These are phyloP conservation scores for Dichetophora obliterata DNA, from an alignment of 2,888 invertebrate species.

Conservation along the genomic window DNA sequence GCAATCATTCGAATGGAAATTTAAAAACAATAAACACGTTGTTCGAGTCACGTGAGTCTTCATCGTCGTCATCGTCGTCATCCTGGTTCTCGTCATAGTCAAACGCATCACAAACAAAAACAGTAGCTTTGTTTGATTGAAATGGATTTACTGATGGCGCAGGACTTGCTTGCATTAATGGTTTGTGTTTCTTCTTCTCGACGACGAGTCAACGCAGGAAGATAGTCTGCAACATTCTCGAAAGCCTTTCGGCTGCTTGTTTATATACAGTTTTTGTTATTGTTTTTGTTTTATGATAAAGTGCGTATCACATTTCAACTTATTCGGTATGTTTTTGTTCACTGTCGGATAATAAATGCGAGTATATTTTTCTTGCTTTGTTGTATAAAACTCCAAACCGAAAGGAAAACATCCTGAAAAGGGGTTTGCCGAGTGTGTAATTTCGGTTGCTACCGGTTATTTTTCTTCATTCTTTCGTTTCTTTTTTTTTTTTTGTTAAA, in stretches of 20 bases:
- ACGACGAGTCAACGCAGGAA: slow-evolving; percentile 11
- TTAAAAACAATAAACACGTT: slow-evolving; percentile 41
- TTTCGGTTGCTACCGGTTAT: background rate
- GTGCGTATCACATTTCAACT: slow-evolving; percentile 18
- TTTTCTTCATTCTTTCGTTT: background rate
- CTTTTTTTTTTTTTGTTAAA: background rate
- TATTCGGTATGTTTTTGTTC: background rate
- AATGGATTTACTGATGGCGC: slow-evolving; percentile 2
- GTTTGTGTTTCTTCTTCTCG: background rate
- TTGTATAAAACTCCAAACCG: background rate
- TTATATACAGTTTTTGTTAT: background rate
- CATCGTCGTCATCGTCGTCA: background rate
- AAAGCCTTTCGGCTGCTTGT: too few relatives aligned
- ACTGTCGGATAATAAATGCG: background rate
- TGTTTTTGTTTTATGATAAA: background rate
- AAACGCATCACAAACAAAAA: background rate
- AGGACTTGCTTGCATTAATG: background rate
- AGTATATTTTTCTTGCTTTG: background rate
- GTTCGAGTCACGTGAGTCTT: slow-evolving; percentile 24
- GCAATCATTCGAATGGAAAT: slow-evolving; percentile 38
- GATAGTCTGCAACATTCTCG: background rate
- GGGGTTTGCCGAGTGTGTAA: background rate
- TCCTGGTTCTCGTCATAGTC: background rate
- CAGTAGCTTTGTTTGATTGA: slow-evolving; percentile 4
- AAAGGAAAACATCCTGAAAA: background rate